A percentile compares a stretch with the other conserved stretches of the same genome.
These are phyloP conservation scores for Merluccius polli DNA, from an alignment of 2,797 vertebrate species.

Conservation along the genomic window DNA sequence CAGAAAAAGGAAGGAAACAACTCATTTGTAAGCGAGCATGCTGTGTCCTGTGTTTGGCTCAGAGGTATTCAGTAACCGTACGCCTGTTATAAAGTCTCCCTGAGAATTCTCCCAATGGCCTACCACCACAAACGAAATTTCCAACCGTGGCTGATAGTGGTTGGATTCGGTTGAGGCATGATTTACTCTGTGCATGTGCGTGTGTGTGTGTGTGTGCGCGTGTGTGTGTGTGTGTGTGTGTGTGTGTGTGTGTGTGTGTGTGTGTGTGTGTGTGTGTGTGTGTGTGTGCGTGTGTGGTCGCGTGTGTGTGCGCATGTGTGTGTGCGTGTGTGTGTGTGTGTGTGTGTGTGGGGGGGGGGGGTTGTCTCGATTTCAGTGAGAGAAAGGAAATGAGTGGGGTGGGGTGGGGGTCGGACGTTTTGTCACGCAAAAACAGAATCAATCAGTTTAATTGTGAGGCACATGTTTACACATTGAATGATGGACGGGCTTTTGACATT, in stretches of 20 bases:
- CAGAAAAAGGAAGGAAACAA: neutral
- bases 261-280: too few species aligned
- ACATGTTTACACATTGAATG: neutral
- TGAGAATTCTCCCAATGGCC: constrained; percentile 22
- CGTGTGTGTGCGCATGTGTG: neutral
- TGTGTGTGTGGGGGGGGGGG: neutral
- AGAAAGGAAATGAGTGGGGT: neutral
- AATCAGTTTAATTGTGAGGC: neutral
- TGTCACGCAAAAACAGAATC: neutral
- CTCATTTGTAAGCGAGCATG: neutral
- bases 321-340: too few species aligned
- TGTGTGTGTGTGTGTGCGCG: too few species aligned
- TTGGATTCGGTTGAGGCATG: neutral
- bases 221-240: neutral
- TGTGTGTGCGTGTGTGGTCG: too few species aligned
- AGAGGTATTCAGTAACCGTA: neutral
- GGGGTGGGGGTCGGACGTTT: neutral
- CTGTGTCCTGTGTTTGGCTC: constrained; percentile 2
- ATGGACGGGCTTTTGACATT: neutral
- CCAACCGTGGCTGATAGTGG: neutral
- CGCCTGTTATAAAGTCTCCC: constrained; percentile 4
- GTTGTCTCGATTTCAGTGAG: neutral
- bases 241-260: neutral
- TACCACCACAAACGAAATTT: neutral
- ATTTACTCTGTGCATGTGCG: neutral